These are phyloP conservation scores for Ommatoiulus sabulosus DNA, from an alignment of 2,888 invertebrate species.

Conservation along the genomic window DNA sequence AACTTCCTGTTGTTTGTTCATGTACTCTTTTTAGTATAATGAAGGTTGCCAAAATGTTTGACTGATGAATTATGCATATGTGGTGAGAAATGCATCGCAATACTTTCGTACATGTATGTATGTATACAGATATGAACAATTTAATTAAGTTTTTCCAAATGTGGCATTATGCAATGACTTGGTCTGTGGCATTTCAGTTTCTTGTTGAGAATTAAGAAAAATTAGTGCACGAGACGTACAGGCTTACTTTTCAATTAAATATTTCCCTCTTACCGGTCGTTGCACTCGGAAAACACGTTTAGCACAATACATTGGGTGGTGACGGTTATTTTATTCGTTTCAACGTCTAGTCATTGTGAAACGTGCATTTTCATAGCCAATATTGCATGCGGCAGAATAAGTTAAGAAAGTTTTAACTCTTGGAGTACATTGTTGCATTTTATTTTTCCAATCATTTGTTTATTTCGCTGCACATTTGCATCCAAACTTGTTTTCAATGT, in stretches of 20 bases:
- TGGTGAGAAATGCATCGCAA: not conserved
- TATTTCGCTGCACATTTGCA: not conserved
- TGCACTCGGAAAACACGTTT: conserved; percentile 11
- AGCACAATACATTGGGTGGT: conserved; percentile 32
- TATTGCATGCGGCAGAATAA: not conserved
- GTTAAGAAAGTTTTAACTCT: not conserved
- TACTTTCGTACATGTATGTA: not conserved
- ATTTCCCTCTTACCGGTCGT: not conserved
- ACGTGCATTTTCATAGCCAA: not conserved
- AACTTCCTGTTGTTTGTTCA: not conserved
- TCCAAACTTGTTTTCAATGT: not conserved
- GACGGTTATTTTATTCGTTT: not conserved
- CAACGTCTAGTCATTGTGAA: not conserved
- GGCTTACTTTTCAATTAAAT: conserved; percentile 18
- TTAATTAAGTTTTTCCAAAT: not conserved
- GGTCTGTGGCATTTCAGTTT: not conserved
- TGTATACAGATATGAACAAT: not conserved
- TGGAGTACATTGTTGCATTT: not conserved
- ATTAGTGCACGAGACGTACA: not conserved
- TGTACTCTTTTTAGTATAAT: not conserved
- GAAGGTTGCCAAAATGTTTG: conserved; percentile 3
- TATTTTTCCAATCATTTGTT: not conserved
- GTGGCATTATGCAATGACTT: not conserved
- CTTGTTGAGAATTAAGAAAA: not conserved
- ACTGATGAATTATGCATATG: not conserved